Evolutionary conservation across 2,113 vertebrate genomes (phyloP), one percentile per base, ranked within the genome.

Genomic region (Pterocles burchelli): DNA sequence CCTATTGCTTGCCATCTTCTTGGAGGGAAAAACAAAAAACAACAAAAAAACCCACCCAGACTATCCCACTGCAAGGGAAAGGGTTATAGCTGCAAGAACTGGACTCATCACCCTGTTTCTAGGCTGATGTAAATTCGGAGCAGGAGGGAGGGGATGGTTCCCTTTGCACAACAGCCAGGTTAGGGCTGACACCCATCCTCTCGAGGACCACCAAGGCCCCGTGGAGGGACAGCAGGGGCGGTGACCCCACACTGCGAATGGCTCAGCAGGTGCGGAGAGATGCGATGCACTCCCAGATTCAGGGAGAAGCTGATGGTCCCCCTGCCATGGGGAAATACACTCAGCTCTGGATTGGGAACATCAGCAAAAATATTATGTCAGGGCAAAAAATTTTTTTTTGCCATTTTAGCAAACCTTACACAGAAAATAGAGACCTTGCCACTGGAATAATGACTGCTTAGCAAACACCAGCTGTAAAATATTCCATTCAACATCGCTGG

Each of bases 291-390:
- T n/a, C 7, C 22, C 29, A 34, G 28, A 52, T 52, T 52, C 26
- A 34, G 29, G 80, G 29, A 81, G 55, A 73, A 33, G n/a, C n/a
- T 66, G 46, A 21, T 34, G 34, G 48, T 55, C 18, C 46, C 31
- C 31, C 20, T n/a, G 41, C 13, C 15, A 5, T 2, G 19, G 28
- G 51, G 62, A 77, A 48, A 62, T 13, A 34, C 31, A 24, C 13
- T 31, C 41, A 41, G 9, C n/a, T 46, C 41, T 21, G 49, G 22
- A 22, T 20, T 0, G 34, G 10, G 34, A 81, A 65, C 31, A 51
- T 18, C 1, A 67, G 41, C 5, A 11, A 13, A 51, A 55, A 33
- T 19, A 5, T 31, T 59, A 36, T 0, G 0, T 6, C 43, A 25
- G 15, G 17, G 26, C 33, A 51, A 67, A 78, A 49, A 25, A 9